These are phyloP conservation scores for Parnassius orleans DNA, from an alignment of 2,888 invertebrate genomes.

Conservation along the genomic window DNA sequence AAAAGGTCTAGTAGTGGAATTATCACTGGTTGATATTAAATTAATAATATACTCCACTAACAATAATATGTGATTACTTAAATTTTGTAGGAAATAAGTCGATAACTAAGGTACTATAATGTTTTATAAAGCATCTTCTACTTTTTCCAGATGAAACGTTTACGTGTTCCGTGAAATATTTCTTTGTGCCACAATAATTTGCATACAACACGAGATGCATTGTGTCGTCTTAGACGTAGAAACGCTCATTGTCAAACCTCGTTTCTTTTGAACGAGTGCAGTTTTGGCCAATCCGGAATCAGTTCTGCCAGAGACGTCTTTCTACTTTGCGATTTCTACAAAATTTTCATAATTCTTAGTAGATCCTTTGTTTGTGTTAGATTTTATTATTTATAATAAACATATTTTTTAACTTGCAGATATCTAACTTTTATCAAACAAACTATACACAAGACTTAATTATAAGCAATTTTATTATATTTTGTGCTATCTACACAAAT, in stretches of 20 bases:
- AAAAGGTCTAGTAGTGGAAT: too few species aligned
- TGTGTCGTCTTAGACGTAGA: constrained; percentile 63
- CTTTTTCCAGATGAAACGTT: constrained; percentile 48
- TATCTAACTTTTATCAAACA: too few species aligned
- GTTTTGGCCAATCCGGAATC: constrained; percentile 97
- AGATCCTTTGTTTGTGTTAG: constrained; percentile 25
- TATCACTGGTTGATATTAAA: too few species aligned
- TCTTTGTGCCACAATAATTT: constrained; percentile 61
- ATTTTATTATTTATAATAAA: too few species aligned
- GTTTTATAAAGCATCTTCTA: constrained; percentile 30
- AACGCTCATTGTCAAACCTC: constrained; percentile 86
- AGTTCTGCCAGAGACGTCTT: constrained; percentile 95
- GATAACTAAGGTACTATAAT: not conserved
- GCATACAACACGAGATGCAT: constrained; percentile 71
- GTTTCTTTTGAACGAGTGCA: constrained; percentile 90
- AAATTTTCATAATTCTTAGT: constrained; percentile 70
- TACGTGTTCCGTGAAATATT: constrained; percentile 47
- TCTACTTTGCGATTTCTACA: constrained; percentile 82
- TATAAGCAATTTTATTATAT: not conserved
- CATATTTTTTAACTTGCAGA: too few species aligned
- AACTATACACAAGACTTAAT: too few species aligned
- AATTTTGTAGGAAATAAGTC: too few species aligned
- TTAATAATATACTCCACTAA: too few species aligned
- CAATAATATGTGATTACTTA: too few species aligned
- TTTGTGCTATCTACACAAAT: not conserved